Percentiles rank a stretch among this genome's conserved stretches.
These are phyloP conservation scores for Adelognathus sp. DNA, from an alignment of 2,888 invertebrate genomes.

Conservation along the genomic window DNA sequence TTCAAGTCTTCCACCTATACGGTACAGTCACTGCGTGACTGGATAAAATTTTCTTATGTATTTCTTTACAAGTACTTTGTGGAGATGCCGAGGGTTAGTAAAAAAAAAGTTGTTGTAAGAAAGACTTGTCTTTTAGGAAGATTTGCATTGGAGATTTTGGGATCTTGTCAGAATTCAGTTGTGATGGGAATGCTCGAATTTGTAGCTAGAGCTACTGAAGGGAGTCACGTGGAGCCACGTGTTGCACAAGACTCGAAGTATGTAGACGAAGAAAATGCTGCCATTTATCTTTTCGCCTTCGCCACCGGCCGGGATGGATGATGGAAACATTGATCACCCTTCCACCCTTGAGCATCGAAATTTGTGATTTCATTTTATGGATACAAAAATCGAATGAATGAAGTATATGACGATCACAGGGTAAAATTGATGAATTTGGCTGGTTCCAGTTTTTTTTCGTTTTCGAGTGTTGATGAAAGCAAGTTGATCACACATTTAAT, in stretches of 20 bases:
- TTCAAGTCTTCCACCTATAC: slow-evolving; percentile 8
- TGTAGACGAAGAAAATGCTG: background rate
- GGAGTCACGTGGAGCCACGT: background rate
- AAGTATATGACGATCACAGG: too few species aligned
- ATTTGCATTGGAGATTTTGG: too few species aligned
- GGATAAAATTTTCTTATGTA: background rate
- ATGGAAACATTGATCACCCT: background rate
- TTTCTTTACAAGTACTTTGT: background rate
- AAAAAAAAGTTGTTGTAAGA: background rate
- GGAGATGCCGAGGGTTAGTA: background rate
- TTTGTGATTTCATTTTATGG: background rate
- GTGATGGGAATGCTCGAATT: too few species aligned
- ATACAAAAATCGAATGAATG: too few species aligned
- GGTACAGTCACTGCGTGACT: background rate
- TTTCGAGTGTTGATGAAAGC: too few species aligned
- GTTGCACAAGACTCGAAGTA: background rate
- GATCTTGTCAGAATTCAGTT: too few species aligned
- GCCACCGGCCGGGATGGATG: background rate
- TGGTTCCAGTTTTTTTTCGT: too few species aligned
- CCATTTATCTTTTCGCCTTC: background rate
- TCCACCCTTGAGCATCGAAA: background rate
- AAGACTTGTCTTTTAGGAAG: too few species aligned
- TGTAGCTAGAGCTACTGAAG: too few species aligned
- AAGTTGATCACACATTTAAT: too few species aligned
- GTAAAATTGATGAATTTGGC: too few species aligned